Evolutionary conservation across 2,797 vertebrate genomes (phyloP).

Genomic region (Balearica regulorum): DNA sequence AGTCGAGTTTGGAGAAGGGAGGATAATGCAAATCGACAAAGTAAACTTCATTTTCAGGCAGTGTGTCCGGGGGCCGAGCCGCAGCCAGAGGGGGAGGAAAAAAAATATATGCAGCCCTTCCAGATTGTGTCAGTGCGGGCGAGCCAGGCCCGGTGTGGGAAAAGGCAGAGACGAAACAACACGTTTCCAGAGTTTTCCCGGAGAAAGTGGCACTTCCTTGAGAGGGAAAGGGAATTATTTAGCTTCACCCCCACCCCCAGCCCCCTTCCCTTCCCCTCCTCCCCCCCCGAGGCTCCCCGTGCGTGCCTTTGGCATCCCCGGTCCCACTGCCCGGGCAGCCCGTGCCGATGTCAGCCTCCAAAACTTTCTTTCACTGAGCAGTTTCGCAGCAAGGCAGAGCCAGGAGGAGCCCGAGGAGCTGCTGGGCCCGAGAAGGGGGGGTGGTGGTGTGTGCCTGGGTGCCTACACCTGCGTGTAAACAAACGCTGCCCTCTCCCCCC

Average conservation of each 20-base stretch:
- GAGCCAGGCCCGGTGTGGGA: constrained; percentile 51
- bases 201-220: constrained; percentile 64
- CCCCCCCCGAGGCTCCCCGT: background rate
- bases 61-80: constrained; percentile 30
- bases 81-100: background rate
- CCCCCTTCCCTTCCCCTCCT: background rate
- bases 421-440: background rate
- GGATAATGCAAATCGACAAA: constrained; percentile 40
- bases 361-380: constrained; percentile 57
- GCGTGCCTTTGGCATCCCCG: constrained; percentile 42
- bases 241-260: background rate
- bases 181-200: constrained; percentile 63
- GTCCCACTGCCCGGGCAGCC: background rate
- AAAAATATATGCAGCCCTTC: constrained; percentile 29
- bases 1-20: constrained; percentile 34
- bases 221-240: constrained; percentile 10
- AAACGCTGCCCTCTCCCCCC: background rate
- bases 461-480: constrained; percentile 50
- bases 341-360: constrained; percentile 23
- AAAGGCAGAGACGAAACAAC: constrained; percentile 22
- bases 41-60: constrained; percentile 79
- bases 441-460: background rate
- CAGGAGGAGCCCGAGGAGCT: constrained; percentile 40
- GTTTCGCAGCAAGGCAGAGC: background rate
- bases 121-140: constrained; percentile 49